Evolutionary conservation across 1,140 invertebrate genomes (phyloP).

Genomic region (Hycleus phaleratus): DNA sequence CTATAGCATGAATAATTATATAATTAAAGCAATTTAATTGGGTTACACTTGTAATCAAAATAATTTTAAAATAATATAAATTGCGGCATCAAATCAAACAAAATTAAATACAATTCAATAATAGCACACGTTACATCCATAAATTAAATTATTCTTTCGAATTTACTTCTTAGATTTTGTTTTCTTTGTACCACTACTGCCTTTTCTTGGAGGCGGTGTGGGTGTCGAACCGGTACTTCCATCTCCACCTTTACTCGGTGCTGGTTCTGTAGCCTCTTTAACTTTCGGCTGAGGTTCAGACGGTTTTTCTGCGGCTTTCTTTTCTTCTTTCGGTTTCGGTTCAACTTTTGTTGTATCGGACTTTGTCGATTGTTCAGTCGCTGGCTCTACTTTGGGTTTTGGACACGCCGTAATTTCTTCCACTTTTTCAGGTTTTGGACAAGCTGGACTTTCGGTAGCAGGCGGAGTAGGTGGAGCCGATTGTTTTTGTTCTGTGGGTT

Average conservation of each 20-base stretch:
- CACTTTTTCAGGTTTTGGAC: conserved; percentile 15
- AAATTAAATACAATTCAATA: too few species aligned
- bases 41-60: too few species aligned
- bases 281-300: background rate
- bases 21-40: background rate
- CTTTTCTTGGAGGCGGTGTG: conserved; percentile 27
- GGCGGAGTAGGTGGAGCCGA: too few species aligned
- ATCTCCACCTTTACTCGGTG: background rate
- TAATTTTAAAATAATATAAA: too few species aligned
- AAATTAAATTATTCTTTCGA: too few species aligned
- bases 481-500: background rate
- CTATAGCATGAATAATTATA: background rate
- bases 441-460: background rate
- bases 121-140: too few species aligned
- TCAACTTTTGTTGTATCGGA: background rate
- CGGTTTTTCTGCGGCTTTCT: background rate
- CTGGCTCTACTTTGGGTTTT: background rate
- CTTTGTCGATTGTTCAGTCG: conserved; percentile 9
- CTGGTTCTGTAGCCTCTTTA: conserved; percentile 5
- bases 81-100: too few species aligned
- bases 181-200: conserved; percentile 17
- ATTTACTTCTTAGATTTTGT: background rate
- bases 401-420: conserved; percentile 15
- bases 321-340: conserved; percentile 3
- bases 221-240: conserved; percentile 6